These are phyloP conservation scores for Apodemus speciosus DNA, from an alignment of 2,113 vertebrate species.

Conservation along the genomic window DNA sequence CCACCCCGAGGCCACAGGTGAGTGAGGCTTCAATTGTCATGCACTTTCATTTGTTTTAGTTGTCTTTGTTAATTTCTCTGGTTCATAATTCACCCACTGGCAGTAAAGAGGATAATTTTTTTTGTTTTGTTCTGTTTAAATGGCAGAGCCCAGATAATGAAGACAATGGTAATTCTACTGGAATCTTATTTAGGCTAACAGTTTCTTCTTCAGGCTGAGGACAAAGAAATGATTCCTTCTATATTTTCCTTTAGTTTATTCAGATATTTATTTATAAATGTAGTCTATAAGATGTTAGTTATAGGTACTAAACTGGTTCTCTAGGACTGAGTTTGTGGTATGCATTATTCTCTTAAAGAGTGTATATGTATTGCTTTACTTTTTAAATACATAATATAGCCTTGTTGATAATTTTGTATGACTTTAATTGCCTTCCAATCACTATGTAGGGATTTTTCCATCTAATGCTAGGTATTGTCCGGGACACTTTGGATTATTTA, in stretches of 20 bases:
- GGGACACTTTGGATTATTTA: not conserved
- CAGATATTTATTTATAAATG: slow-evolving; percentile 44
- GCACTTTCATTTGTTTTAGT: slow-evolving; percentile 61
- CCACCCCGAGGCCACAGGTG: slow-evolving; percentile 49
- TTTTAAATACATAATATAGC: not conserved
- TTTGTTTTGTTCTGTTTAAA: slow-evolving; percentile 52
- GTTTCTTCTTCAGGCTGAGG: not conserved
- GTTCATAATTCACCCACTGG: slow-evolving; percentile 65
- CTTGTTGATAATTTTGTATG: not conserved
- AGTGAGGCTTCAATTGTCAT: slow-evolving; percentile 2
- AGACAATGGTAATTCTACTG: not conserved
- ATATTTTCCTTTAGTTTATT: not conserved
- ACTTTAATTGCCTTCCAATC: not conserved
- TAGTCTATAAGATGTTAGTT: slow-evolving; percentile 2
- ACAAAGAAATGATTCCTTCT: not conserved
- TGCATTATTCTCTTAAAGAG: not conserved
- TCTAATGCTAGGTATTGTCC: not conserved
- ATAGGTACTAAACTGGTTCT: not conserved
- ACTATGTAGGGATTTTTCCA: not conserved
- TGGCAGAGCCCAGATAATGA: slow-evolving; percentile 28
- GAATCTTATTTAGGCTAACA: slow-evolving; percentile 30
- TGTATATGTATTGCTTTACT: not conserved
- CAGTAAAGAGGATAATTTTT: slow-evolving; percentile 37
- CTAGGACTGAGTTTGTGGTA: not conserved
- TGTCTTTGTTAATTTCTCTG: slow-evolving; percentile 65